Evolutionary conservation across 2,888 invertebrate genomes (phyloP).

Genomic region (Copidosoma aretas): DNA sequence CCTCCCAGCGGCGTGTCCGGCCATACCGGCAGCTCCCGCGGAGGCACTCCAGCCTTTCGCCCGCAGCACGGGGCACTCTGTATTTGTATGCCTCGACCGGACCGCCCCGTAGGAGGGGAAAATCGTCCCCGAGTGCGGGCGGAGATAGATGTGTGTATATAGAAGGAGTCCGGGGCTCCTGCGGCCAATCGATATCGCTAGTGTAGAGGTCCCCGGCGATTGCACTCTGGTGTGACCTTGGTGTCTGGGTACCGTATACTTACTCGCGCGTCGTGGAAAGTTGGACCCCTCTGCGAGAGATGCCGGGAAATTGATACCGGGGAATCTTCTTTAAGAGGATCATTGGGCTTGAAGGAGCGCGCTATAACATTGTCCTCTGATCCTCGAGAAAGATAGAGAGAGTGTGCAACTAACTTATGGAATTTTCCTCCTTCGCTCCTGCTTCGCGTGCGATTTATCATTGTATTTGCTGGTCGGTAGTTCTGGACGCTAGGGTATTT

Average conservation of each 20-base stretch:
- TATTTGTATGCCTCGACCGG: slow-evolving; percentile 21
- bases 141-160: too few species aligned
- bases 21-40: too few species aligned
- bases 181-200: slow-evolving; percentile 32
- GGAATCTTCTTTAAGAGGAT: slow-evolving; percentile 10
- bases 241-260: not conserved
- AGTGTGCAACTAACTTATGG: not conserved
- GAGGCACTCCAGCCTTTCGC: not conserved
- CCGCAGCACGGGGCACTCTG: not conserved
- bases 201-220: not conserved
- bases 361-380: not conserved
- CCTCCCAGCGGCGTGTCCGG: too few species aligned
- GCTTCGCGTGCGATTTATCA: too few species aligned
- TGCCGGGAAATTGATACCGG: slow-evolving; percentile 12
- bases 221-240: not conserved
- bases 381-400: not conserved
- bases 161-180: slow-evolving; percentile 11
- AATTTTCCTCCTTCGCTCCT: not conserved
- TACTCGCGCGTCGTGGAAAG: not conserved
- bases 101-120: not conserved
- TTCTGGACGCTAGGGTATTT: too few species aligned
- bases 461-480: too few species aligned
- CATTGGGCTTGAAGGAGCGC: not conserved
- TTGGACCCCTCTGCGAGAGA: not conserved
- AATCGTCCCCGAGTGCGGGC: not conserved